Evolutionary conservation across 2,888 invertebrate species (phyloP).

Genomic region (Siphlonurus alternatus): DNA sequence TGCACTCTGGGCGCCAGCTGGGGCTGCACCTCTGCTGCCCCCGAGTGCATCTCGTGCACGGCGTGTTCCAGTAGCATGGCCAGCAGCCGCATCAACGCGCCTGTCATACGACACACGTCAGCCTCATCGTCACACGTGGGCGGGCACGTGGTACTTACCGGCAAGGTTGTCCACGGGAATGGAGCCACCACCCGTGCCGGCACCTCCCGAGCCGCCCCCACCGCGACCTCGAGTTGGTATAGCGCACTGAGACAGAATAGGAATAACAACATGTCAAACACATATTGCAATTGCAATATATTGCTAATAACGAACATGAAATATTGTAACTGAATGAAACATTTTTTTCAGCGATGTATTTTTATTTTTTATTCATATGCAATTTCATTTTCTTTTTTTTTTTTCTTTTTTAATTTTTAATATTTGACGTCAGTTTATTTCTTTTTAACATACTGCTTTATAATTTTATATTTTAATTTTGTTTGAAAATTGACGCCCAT

Average conservation of each 20-base stretch:
- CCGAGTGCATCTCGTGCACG: slow-evolving; percentile 25
- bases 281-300: no score
- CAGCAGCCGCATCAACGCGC: slow-evolving; percentile 29
- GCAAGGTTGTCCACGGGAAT: neutral
- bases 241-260: neutral
- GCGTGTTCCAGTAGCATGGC: slow-evolving; percentile 32
- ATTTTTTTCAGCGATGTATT: no score
- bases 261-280: no score
- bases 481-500: no score
- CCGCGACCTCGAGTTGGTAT: neutral
- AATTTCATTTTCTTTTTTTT: no score
- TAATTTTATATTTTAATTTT: no score
- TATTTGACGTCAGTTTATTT: no score
- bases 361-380: no score
- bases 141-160: neutral
- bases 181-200: neutral
- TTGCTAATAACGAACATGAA: no score
- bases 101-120: slow-evolving; percentile 28
- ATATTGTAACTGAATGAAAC: no score
- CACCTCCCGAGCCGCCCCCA: neutral
- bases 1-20: slow-evolving; percentile 25
- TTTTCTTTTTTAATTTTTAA: no score
- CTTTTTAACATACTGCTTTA: no score
- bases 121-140: slow-evolving; percentile 22
- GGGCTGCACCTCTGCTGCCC: slow-evolving; percentile 14